Conservation (phyloP, 2,797 vertebrate genomes). For the Heliangelus exortis region DNA sequence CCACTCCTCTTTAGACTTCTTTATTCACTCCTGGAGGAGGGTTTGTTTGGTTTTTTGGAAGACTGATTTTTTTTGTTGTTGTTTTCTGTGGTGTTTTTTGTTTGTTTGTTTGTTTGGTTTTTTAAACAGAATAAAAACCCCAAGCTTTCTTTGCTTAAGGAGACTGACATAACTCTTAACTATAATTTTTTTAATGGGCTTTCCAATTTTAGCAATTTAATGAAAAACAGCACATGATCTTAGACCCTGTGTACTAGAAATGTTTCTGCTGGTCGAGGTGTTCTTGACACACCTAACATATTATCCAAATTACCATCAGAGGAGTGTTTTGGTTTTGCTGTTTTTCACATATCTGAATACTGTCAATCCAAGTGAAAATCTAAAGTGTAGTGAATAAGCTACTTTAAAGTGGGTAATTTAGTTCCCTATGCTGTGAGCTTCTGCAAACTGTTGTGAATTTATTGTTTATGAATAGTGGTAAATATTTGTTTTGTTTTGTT, state of each 20-base stretch:
- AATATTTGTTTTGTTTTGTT: background rate
- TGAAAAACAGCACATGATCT: background rate
- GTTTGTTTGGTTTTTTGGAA: no score
- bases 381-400: background rate
- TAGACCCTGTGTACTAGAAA: background rate
- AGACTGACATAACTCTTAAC: background rate
- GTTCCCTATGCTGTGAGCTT: background rate
- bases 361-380: background rate
- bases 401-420: background rate
- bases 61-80: no score
- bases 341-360: background rate
- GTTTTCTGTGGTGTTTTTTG: background rate
- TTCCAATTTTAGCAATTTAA: background rate
- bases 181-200: background rate
- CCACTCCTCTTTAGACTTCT: background rate
- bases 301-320: background rate
- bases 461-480: background rate
- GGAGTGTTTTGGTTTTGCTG: constrained; percentile 17
- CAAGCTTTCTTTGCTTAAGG: background rate
- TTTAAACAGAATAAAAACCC: background rate
- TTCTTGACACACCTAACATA: background rate
- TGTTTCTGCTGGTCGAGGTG: constrained; percentile 12
- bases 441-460: background rate
- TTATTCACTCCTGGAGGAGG: background rate
- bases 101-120: no score